These are phyloP conservation scores for Strongylocentrotus purpuratus DNA, from an alignment of 35 echinoderm and acorn worm genomes.

Conservation along the genomic window DNA sequence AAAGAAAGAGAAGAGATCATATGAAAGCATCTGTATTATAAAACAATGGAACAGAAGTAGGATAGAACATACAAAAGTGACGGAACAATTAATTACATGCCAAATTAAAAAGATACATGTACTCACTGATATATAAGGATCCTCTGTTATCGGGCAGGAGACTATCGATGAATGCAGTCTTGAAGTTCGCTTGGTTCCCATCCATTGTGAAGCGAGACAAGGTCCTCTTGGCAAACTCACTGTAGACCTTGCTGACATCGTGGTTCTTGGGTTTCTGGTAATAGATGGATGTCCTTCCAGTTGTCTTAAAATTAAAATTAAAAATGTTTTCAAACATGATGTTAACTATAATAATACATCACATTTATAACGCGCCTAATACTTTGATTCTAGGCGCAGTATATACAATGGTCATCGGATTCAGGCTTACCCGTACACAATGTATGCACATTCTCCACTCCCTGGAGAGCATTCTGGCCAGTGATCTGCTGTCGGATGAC, in stretches of 20 bases:
- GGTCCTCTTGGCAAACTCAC: conserved; percentile 50
- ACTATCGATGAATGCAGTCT: not conserved
- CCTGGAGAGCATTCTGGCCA: too few species aligned
- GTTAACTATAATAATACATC: too few species aligned
- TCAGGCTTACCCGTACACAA: too few species aligned
- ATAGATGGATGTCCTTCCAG: conserved; percentile 69
- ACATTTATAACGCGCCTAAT: too few species aligned
- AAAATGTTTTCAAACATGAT: not conserved
- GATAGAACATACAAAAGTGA: too few species aligned
- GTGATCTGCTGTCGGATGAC: too few species aligned
- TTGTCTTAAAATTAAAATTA: not conserved
- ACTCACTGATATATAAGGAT: conserved; percentile 42
- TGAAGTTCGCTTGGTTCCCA: not conserved
- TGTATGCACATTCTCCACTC: too few species aligned
- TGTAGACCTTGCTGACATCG: conserved; percentile 50
- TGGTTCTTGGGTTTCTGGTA: conserved; percentile 63
- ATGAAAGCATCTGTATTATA: not conserved
- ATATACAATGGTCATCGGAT: too few species aligned
- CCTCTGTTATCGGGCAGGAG: conserved; percentile 39
- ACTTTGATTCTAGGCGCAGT: too few species aligned
- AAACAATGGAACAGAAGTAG: not conserved
- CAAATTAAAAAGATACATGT: too few species aligned
- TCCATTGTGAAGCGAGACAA: conserved; percentile 49
- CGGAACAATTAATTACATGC: too few species aligned
- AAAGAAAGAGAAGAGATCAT: too few species aligned